A percentile compares a stretch with the other conserved stretches of the same genome.
Evolutionary conservation across 1,140 invertebrate genomes (phyloP).

Genomic region (Drosophila orosa): DNA sequence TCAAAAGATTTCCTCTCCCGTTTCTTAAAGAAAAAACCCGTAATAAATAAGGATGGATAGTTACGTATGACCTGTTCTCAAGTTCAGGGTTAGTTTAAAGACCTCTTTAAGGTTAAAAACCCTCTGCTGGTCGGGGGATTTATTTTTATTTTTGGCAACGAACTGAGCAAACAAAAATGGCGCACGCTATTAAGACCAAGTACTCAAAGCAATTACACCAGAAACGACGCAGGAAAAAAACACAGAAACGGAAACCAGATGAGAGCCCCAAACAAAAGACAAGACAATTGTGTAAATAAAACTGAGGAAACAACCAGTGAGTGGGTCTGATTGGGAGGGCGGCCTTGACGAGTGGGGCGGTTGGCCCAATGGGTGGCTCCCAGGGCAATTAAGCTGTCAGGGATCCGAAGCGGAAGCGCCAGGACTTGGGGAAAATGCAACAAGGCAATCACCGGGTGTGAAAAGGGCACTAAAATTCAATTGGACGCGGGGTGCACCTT

Average conservation of each 20-base stretch:
- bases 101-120: slow-evolving; percentile 26
- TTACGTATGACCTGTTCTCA: not conserved
- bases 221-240: slow-evolving; percentile 11
- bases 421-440: slow-evolving; percentile 19
- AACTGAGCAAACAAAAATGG: slow-evolving; percentile 22
- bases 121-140: slow-evolving; percentile 11
- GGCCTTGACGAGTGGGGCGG: slow-evolving; percentile 13
- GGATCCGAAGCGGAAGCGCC: slow-evolving; percentile 7
- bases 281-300: slow-evolving; percentile 60
- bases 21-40: not conserved
- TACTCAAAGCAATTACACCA: slow-evolving; percentile 44
- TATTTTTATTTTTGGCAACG: slow-evolving; percentile 22
- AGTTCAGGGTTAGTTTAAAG: slow-evolving; percentile 17
- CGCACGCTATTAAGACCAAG: slow-evolving; percentile 22
- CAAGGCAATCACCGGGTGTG: slow-evolving; percentile 26
- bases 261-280: slow-evolving; percentile 22
- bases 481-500: slow-evolving; percentile 4
- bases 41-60: not conserved
- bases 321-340: slow-evolving; percentile 30
- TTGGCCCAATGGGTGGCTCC: slow-evolving; percentile 1
- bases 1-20: not conserved
- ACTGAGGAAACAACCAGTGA: slow-evolving; percentile 38
- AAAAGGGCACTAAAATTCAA: slow-evolving; percentile 49
- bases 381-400: slow-evolving; percentile 52
- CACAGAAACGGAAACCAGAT: slow-evolving; percentile 10